These are phyloP conservation scores for Trichonephila clavata DNA, from an alignment of 1,140 invertebrate genomes.

Conservation along the genomic window DNA sequence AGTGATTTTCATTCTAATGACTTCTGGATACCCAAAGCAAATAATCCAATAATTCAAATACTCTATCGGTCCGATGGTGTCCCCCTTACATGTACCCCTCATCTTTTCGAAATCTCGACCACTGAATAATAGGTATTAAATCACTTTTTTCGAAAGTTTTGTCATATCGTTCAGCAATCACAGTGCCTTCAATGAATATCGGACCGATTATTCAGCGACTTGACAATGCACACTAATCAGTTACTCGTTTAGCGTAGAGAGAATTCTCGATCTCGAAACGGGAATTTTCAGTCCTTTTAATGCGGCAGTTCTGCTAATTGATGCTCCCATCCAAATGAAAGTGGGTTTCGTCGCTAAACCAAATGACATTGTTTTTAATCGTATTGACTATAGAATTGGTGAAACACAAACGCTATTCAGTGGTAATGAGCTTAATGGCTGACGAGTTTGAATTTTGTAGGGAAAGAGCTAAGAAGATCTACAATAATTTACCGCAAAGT, in stretches of 20 bases:
- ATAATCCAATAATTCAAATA: background rate
- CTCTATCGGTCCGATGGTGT: background rate
- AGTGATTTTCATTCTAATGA: background rate
- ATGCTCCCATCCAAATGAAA: background rate
- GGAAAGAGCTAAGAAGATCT: background rate
- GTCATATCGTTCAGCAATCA: no score
- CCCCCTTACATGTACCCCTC: no score
- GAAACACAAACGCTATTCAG: background rate
- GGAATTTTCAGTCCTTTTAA: background rate
- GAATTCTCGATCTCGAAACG: no score
- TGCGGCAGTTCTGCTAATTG: background rate
- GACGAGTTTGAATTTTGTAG: background rate
- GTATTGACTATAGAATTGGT: background rate
- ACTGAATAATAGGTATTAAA: no score
- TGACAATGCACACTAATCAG: no score
- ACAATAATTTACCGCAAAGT: background rate
- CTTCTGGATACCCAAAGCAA: background rate
- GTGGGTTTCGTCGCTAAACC: background rate
- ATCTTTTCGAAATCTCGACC: no score
- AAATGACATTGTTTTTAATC: background rate
- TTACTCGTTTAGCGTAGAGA: no score
- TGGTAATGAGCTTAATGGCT: background rate
- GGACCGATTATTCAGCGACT: no score
- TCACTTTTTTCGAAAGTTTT: no score
- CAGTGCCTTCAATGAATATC: no score